Evolutionary conservation across 1,140 invertebrate species (phyloP), one percentile per base, ranked within the genome.

Genomic region (Atta cephalotes): DNA sequence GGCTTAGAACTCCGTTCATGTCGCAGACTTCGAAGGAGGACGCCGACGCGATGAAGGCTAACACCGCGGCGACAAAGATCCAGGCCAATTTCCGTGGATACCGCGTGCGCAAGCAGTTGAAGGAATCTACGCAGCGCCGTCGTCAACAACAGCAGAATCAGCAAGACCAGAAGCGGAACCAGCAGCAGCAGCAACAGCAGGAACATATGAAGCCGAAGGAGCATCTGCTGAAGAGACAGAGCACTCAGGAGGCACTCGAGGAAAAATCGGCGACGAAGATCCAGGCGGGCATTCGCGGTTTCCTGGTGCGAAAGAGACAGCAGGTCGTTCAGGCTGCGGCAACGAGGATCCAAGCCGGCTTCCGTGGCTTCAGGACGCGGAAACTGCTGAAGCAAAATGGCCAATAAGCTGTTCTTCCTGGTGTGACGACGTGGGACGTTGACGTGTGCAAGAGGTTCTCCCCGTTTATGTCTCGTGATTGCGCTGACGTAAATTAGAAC

Each of bases 11-110:
- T 56, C n/a, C 31, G 56, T 77, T 84, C 56, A 77, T 88, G 87
- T 68, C 66, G 60, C 87, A 79, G 62, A 60, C 60, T 14, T 7
- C 28, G 21, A 77, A 58, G 12, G 78, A 85, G 21, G 81, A 90
- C 56, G 77, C 65, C 79, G 87, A 91, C 53, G 92, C 31, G 80
- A 92, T 93, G 89, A 91, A 92, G 74, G 93, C 93, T 56, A 93
- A 93, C 71, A 87, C 94, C 85, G 97, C 97, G 31, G 97, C 97
- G 16, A 97, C 96, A 3, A 97, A 97, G 92, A 97, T 98, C 74
- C 97, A 98, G 93, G 97, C 97, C 51, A 96, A 96, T 74, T 97
- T 97, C 93, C 95, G 97, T 70, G 97, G 97, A 2, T 97, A 97
- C 90, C 95, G 96, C 81, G 96, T 97, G 1, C 94, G 97, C 45